A percentile compares a stretch with the other conserved stretches of the same genome.
These are phyloP conservation scores for Benthosema pterotum DNA, from an alignment of 2,797 vertebrate genomes.

Conservation along the genomic window DNA sequence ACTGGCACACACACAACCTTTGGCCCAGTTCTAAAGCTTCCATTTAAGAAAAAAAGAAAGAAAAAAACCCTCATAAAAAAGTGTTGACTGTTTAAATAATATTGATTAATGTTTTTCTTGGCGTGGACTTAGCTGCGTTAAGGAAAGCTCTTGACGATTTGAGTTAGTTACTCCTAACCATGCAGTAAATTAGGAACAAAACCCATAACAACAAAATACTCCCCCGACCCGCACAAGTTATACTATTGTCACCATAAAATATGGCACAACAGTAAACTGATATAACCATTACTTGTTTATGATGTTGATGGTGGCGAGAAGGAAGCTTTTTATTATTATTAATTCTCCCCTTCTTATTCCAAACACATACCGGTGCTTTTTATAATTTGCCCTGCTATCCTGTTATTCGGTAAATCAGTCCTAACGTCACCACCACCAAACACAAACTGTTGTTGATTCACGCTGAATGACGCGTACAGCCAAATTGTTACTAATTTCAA, in stretches of 20 bases:
- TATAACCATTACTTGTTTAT: slow-evolving; percentile 73
- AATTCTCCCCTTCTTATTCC: slow-evolving; percentile 49
- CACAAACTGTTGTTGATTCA: slow-evolving; percentile 40
- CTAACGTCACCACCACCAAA: slow-evolving; percentile 49
- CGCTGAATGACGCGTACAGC: slow-evolving; percentile 49
- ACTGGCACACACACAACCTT: slow-evolving; percentile 54
- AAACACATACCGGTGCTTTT: slow-evolving; percentile 61
- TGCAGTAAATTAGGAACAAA: slow-evolving; percentile 55
- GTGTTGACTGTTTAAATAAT: slow-evolving; percentile 57
- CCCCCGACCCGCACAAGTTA: slow-evolving; percentile 34
- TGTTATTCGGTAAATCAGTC: slow-evolving; percentile 68
- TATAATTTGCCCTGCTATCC: slow-evolving; percentile 64
- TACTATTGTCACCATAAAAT: slow-evolving; percentile 68
- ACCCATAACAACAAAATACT: slow-evolving; percentile 56
- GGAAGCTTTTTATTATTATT: slow-evolving; percentile 21
- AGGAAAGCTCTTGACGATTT: slow-evolving; percentile 54
- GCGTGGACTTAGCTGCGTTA: slow-evolving; percentile 49
- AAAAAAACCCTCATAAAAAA: slow-evolving; percentile 53
- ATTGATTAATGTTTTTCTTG: slow-evolving; percentile 64
- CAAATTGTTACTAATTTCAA: slow-evolving; percentile 13
- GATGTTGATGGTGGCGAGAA: slow-evolving; percentile 45
- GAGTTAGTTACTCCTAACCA: slow-evolving; percentile 32
- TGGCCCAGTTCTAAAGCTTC: slow-evolving; percentile 62
- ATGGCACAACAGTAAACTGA: slow-evolving; percentile 68
- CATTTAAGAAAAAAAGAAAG: slow-evolving; percentile 58